A percentile compares a stretch with the other conserved stretches of the same genome.
These are phyloP conservation scores for Brachypteracias leptosomus DNA, from an alignment of 2,113 vertebrate species.

Conservation along the genomic window DNA sequence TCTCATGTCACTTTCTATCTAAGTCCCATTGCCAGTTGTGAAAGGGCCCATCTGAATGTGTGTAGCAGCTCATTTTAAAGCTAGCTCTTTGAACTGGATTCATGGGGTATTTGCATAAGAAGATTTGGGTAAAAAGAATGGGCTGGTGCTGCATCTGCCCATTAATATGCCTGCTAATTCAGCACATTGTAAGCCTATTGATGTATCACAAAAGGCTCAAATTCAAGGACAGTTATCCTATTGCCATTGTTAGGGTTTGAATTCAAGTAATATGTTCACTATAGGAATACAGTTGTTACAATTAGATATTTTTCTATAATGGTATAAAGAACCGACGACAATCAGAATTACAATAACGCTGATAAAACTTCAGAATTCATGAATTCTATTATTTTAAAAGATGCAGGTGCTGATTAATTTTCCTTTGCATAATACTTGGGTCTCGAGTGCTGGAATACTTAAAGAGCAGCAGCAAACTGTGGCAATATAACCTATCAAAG, in stretches of 20 bases:
- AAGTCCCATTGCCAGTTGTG: constrained; percentile 77
- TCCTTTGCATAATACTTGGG: constrained; percentile 37
- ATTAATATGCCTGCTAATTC: constrained; percentile 99
- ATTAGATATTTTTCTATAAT: constrained; percentile 89
- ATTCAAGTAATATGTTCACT: constrained; percentile 87
- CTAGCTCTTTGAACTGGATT: constrained; percentile 97
- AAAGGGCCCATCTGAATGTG: constrained; percentile 81
- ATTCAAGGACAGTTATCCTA: constrained; percentile 98
- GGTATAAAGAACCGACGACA: constrained; percentile 76
- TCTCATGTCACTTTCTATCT: constrained; percentile 97
- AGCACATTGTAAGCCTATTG: constrained; percentile 99
- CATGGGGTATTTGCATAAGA: constrained; percentile 99
- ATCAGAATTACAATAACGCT: constrained; percentile 64
- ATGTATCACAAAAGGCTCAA: constrained; percentile 93
- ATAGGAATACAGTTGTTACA: constrained; percentile 98
- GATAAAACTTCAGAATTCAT: constrained; percentile 55
- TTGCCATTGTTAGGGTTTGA: constrained; percentile 92
- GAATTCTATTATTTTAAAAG: constrained; percentile 62
- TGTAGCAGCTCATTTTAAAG: constrained; percentile 90
- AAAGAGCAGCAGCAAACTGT: constrained; percentile 15
- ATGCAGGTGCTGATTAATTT: constrained; percentile 64
- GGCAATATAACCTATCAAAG: constrained; percentile 21
- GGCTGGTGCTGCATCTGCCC: constrained; percentile 90
- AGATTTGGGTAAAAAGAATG: constrained; percentile 96
- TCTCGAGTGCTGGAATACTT: neutral